Evolutionary conservation across 2,888 invertebrate genomes (phyloP).

Genomic region (Xanthorhoe spadicearia): DNA sequence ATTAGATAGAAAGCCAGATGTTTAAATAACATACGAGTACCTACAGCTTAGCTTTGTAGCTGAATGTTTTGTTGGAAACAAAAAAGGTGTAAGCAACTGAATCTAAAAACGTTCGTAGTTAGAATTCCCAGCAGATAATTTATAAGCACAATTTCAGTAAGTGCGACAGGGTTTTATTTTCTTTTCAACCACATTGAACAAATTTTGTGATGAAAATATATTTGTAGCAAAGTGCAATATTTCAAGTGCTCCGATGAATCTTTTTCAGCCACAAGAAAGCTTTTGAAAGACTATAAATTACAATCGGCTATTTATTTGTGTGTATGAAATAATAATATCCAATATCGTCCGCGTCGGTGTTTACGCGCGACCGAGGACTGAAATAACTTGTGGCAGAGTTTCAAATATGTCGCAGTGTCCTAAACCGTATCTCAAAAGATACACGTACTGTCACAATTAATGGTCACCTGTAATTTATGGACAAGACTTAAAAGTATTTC

Average conservation of each 20-base stretch:
- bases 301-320: slow-evolving; percentile 49
- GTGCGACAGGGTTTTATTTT: background rate
- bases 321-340: slow-evolving; percentile 62
- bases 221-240: slow-evolving; percentile 13
- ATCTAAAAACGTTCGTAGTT: background rate
- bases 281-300: slow-evolving; percentile 16
- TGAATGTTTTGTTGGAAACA: background rate
- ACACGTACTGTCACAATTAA: slow-evolving; percentile 61
- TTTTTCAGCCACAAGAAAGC: slow-evolving; percentile 19
- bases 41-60: background rate
- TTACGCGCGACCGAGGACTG: slow-evolving; percentile 71
- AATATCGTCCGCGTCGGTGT: slow-evolving; percentile 62
- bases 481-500: background rate
- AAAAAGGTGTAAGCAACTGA: background rate
- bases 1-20: background rate
- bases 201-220: slow-evolving; percentile 21
- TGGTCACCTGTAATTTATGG: slow-evolving; percentile 45
- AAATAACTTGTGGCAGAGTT: slow-evolving; percentile 81
- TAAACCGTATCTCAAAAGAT: slow-evolving; percentile 68
- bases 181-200: slow-evolving; percentile 3
- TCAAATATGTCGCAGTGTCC: slow-evolving; percentile 82
- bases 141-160: background rate
- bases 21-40: background rate
- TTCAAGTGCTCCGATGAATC: slow-evolving; percentile 10
- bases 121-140: background rate